Base-by-base conservation (phyloP, 2,797 vertebrate species). In the Odontamblyopus rebecca region DNA sequence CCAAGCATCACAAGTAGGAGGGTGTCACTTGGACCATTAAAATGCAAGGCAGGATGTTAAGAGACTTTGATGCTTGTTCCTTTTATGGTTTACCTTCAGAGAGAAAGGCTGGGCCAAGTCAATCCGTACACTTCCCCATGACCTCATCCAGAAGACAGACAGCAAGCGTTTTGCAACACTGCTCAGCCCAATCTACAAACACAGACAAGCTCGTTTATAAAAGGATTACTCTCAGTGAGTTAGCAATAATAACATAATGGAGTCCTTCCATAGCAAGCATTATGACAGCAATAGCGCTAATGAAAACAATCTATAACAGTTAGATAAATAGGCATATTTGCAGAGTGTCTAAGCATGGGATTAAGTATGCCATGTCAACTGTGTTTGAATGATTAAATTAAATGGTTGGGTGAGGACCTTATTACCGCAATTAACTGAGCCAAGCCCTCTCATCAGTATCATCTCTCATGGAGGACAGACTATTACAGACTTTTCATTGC, bases 71-170 rank as follows among this genome's bases (percentile, higher is more conserved):
- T 57, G 23, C 51, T 29, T 7, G 13, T 18, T 12, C 68, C 30
- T 44, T 70, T 38, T 68, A 29, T 73, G 65, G 26, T 59, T 68
- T 88, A 98, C 97, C 95, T 93, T 94, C 19, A 98, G 80, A 84
- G 96, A 98, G 89, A 97, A 97, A 4, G 97, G 95, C 85, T 97
- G 96, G 7, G 90, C 93, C 0, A 99, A 82, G 76, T 98, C 95
- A 69, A 98, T 90, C 32, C 94, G 93, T 77, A 92, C 90, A 15
- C 92, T 94, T 79, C 93, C 93, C 73, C 68, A 70, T 32, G 89
- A 84, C 75, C 74, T 88, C 63, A 70, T 80, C 86, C 90, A 89
- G 68, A 92, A 75, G 54, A 86, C 35, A 32, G 84, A 89, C 69
- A 76, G 72, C 38, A 91, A 74, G 85, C 84, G 84, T 60, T 50